phyloP scores from a whole-genome alignment of 2,888 invertebrate species.

The Seladonia tumulorum region DNA sequence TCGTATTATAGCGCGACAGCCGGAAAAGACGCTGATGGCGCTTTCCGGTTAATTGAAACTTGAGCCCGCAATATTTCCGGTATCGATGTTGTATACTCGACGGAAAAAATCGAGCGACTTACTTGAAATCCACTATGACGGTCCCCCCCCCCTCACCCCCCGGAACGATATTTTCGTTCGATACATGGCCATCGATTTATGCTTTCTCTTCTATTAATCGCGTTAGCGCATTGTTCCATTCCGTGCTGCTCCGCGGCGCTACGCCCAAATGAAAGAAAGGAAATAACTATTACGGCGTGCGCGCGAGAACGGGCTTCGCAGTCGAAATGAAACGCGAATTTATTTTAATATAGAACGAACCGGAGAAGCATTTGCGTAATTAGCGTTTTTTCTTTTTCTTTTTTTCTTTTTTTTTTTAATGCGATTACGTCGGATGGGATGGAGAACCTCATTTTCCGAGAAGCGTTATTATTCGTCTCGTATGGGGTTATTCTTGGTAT shows the following conservation, averaged over 20 bases:
- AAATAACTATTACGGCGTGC: neutral
- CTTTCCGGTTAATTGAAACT: conserved; percentile 39
- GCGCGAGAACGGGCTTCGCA: neutral
- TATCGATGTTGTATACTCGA: neutral
- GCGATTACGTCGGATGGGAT: neutral
- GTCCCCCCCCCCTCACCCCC: no score
- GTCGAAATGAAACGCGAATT: neutral
- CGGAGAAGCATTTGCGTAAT: neutral
- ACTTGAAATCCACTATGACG: neutral
- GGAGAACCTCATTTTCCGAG: neutral
- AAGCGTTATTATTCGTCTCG: neutral
- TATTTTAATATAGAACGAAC: neutral
- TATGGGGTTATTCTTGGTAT: neutral
- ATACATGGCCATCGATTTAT: neutral
- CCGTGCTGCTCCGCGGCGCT: neutral
- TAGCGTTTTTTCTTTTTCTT: neutral
- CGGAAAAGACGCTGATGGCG: conserved; percentile 22
- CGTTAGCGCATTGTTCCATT: neutral
- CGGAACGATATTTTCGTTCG: neutral
- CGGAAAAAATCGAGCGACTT: neutral
- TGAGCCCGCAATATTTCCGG: conserved; percentile 3
- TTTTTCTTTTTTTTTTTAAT: no score
- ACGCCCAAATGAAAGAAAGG: neutral
- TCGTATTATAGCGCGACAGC: neutral
- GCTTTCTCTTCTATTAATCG: neutral